A percentile compares a stretch with the other conserved stretches of the same genome.
Evolutionary conservation across 30 jellyfish, hydroid and myxozoan species (phyloP).

Genomic region (Sanderia malayensis): DNA sequence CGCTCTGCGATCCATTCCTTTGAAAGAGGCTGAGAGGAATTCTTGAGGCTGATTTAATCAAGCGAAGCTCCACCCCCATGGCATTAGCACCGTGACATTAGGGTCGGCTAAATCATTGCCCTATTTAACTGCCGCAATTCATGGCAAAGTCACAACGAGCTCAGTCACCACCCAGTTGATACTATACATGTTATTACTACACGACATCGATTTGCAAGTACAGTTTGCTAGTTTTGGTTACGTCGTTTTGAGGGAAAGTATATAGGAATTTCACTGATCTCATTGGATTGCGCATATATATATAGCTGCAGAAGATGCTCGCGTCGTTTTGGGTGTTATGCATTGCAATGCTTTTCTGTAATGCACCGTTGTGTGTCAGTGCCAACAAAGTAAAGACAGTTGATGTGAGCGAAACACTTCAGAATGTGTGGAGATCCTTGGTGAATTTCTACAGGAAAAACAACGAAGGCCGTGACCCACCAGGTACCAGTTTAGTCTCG

Average conservation of each 20-base stretch:
- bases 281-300: too few relatives aligned
- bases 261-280: too few relatives aligned
- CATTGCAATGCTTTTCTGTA: too few relatives aligned
- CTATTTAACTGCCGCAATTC: background rate
- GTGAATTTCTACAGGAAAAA: conserved; percentile 38
- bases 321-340: too few relatives aligned
- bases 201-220: too few relatives aligned
- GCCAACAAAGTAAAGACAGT: background rate
- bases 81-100: conserved; percentile 45
- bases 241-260: too few relatives aligned
- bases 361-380: background rate
- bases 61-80: conserved; percentile 55
- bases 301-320: too few relatives aligned
- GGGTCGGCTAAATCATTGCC: background rate
- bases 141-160: background rate
- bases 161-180: too few relatives aligned
- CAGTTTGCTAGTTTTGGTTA: too few relatives aligned
- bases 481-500: too few relatives aligned
- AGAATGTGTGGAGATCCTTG: conserved; percentile 35
- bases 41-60: conserved; percentile 52
- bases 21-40: conserved; percentile 45
- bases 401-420: conserved; percentile 36
- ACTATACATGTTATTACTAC: too few relatives aligned
- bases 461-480: conserved; percentile 43
- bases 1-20: too few relatives aligned